Evolutionary conservation across 1,140 invertebrate species (phyloP).

Genomic region (Drosophila quadrilineata): DNA sequence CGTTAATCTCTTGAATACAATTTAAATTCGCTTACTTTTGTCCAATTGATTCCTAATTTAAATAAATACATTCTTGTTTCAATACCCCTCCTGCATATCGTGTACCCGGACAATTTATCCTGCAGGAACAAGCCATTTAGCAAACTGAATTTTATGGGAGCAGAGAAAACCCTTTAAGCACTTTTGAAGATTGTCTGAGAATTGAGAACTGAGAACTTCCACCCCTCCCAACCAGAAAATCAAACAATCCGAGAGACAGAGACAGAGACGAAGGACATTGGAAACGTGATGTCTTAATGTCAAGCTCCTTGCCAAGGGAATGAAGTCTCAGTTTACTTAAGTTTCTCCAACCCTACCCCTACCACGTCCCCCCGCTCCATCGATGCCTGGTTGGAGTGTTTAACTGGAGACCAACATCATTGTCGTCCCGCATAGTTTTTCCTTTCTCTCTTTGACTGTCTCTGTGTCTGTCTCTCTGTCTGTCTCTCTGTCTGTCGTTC

Average conservation of each 20-base stretch:
- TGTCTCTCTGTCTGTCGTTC: neutral
- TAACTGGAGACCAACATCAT: constrained; percentile 1
- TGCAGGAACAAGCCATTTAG: constrained; percentile 23
- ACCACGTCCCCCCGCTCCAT: neutral
- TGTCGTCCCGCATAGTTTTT: constrained; percentile 32
- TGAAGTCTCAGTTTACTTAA: neutral
- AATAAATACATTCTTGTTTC: constrained; percentile 59
- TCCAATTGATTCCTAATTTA: constrained; percentile 59
- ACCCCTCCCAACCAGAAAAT: constrained; percentile 1
- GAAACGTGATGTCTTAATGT: constrained; percentile 43
- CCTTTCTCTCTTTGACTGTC: no score
- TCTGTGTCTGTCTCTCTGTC: neutral
- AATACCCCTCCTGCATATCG: constrained; percentile 8
- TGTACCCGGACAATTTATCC: no score
- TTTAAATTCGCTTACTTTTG: constrained; percentile 4
- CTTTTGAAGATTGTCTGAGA: constrained; percentile 31
- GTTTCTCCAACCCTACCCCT: no score
- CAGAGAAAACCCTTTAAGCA: constrained; percentile 33
- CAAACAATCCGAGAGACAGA: constrained; percentile 21
- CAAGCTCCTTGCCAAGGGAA: constrained; percentile 11
- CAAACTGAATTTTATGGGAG: constrained; percentile 15
- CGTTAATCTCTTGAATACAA: no score
- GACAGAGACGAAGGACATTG: constrained; percentile 18
- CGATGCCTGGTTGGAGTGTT: neutral
- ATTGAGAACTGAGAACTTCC: no score